Conservation (phyloP, 2,797 vertebrate species). For the Enteromius treurensis region DNA sequence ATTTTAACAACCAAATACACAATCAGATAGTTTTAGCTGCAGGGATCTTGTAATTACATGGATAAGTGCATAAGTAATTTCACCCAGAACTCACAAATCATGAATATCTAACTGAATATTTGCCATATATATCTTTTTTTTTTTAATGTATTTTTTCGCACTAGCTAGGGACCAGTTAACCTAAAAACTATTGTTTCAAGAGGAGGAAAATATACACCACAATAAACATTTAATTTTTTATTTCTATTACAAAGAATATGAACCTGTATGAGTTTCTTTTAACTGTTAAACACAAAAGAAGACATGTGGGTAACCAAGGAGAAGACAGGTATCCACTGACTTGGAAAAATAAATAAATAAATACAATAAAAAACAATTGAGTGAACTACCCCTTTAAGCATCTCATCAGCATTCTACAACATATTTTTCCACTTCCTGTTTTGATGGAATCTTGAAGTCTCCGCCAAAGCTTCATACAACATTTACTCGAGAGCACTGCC, state of each 20-base stretch:
- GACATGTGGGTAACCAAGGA: not conserved
- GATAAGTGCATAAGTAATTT: constrained; percentile 21
- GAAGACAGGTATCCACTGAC: not conserved
- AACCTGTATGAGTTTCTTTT: not conserved
- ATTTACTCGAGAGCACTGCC: constrained; percentile 78
- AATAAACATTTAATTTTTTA: not conserved
- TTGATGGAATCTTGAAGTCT: constrained; percentile 63
- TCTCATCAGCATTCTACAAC: constrained; percentile 50
- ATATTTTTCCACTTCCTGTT: constrained; percentile 74
- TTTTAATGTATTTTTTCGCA: not conserved
- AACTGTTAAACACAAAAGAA: not conserved
- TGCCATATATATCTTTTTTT: not conserved
- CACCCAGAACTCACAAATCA: constrained; percentile 5
- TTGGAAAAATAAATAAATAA: not conserved
- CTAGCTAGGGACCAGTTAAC: not conserved
- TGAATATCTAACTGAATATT: constrained; percentile 28
- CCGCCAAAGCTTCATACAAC: constrained; percentile 81
- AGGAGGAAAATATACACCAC: not conserved
- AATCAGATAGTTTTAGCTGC: constrained; percentile 62
- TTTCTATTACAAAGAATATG: not conserved
- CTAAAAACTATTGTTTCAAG: constrained; percentile 7
- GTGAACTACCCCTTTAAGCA: not conserved
- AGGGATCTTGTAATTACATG: constrained; percentile 27
- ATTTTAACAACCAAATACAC: constrained; percentile 69
- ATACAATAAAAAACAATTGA: not conserved